Percentiles rank a stretch among this genome's conserved stretches.
These are phyloP conservation scores for Pilophorus perplexus DNA, from an alignment of 2,888 invertebrate species.

Conservation along the genomic window DNA sequence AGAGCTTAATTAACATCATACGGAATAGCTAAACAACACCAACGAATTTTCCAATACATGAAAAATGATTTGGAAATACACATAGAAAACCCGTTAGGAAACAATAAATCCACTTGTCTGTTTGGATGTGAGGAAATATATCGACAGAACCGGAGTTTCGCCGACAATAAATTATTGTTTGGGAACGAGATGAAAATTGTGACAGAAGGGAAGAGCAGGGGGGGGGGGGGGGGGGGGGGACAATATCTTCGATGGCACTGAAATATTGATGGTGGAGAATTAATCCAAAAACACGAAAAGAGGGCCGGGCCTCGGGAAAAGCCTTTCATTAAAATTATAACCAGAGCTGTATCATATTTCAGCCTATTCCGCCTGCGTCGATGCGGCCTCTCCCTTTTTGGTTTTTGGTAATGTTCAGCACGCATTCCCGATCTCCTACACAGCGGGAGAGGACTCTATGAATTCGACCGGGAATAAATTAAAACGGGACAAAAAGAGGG, in stretches of 20 bases:
- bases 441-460: neutral
- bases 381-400: neutral
- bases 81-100: neutral
- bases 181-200: neutral
- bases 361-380: neutral
- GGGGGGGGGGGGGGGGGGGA: neutral
- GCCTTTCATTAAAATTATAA: constrained; percentile 15
- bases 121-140: neutral
- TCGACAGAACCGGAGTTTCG: neutral
- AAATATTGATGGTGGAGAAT: constrained; percentile 15
- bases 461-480: neutral
- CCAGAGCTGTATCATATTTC: constrained; percentile 5
- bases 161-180: constrained; percentile 1
- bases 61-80: no score
- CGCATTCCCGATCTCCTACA: neutral
- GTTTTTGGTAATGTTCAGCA: neutral
- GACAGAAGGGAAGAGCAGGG: neutral
- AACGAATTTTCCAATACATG: no score
- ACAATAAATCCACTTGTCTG: neutral
- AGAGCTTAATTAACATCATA: no score
- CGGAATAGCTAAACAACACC: no score
- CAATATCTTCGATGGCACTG: neutral
- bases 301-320: neutral
- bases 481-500: neutral
- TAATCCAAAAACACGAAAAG: constrained; percentile 8